These are phyloP conservation scores for Conomelus anceps DNA, from an alignment of 2,888 invertebrate genomes.

Conservation along the genomic window DNA sequence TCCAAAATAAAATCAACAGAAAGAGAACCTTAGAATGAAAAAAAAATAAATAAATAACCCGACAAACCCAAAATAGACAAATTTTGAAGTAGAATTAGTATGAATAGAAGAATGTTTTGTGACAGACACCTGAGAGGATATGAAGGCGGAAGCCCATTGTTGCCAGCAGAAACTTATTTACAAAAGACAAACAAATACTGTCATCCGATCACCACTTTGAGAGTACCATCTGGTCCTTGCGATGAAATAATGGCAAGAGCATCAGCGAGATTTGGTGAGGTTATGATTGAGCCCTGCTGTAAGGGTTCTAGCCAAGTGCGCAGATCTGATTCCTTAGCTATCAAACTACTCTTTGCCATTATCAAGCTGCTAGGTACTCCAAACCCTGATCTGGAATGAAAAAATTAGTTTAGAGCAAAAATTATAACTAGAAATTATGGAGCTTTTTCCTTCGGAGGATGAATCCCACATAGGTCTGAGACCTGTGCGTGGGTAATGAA, in stretches of 20 bases:
- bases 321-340: constrained; percentile 22
- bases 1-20: too few species aligned
- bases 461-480: too few species aligned
- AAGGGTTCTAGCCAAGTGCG: constrained; percentile 32
- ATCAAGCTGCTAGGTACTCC: constrained; percentile 46
- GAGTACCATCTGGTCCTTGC: constrained; percentile 41
- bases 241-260: constrained; percentile 49
- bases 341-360: constrained; percentile 38
- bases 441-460: too few species aligned
- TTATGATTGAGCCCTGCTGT: constrained; percentile 45
- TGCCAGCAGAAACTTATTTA: constrained; percentile 16
- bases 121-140: neutral
- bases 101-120: neutral
- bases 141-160: neutral
- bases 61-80: too few species aligned
- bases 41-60: too few species aligned
- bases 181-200: constrained; percentile 2
- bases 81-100: too few species aligned
- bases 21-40: too few species aligned
- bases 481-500: too few species aligned
- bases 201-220: constrained; percentile 10
- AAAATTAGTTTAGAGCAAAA: neutral
- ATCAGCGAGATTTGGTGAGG: constrained; percentile 47
- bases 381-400: constrained; percentile 45
- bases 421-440: neutral